A percentile compares a stretch with the other conserved stretches of the same genome.
These are phyloP conservation scores for Orestias chungarensis DNA, from an alignment of 2,797 vertebrate species.

Conservation along the genomic window DNA sequence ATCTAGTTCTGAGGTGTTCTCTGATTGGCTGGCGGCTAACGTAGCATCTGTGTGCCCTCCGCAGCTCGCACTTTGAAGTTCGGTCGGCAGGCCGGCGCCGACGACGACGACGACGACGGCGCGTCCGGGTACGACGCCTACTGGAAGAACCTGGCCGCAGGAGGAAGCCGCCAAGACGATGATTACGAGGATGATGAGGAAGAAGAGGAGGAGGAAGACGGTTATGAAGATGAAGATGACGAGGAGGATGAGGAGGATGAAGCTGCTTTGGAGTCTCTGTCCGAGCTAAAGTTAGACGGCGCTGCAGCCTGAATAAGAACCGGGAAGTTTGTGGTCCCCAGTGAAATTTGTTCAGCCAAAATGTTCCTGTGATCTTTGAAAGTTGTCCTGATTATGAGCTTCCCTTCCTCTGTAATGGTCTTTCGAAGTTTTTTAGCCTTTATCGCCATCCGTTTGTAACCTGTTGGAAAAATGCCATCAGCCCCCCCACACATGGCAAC, in stretches of 20 bases:
- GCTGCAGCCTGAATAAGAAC: slow-evolving; percentile 23
- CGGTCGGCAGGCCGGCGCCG: slow-evolving; percentile 87
- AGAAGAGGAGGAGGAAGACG: slow-evolving; percentile 75
- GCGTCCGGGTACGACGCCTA: slow-evolving; percentile 91
- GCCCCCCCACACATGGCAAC: too few species aligned
- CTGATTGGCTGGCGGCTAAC: background rate
- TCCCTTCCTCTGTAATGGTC: too few species aligned
- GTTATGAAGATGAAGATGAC: slow-evolving; percentile 81
- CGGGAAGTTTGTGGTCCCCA: background rate
- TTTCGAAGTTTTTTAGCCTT: too few species aligned
- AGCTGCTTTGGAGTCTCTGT: slow-evolving; percentile 76
- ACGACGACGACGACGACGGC: slow-evolving; percentile 84
- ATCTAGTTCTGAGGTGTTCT: too few species aligned
- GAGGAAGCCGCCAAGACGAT: slow-evolving; percentile 68
- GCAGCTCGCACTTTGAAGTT: slow-evolving; percentile 93
- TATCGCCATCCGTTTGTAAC: too few species aligned
- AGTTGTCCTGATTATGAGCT: background rate
- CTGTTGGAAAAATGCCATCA: too few species aligned
- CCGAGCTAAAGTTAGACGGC: slow-evolving; percentile 80
- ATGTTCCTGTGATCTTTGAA: background rate
- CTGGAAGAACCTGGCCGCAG: slow-evolving; percentile 88
- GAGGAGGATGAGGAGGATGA: slow-evolving; percentile 72
- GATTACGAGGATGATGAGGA: slow-evolving; percentile 63
- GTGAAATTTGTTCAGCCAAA: too few species aligned
- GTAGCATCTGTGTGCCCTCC: slow-evolving; percentile 12